Evolutionary conservation across 1,140 invertebrate genomes (phyloP).

Genomic region (Drosophila oshimai): DNA sequence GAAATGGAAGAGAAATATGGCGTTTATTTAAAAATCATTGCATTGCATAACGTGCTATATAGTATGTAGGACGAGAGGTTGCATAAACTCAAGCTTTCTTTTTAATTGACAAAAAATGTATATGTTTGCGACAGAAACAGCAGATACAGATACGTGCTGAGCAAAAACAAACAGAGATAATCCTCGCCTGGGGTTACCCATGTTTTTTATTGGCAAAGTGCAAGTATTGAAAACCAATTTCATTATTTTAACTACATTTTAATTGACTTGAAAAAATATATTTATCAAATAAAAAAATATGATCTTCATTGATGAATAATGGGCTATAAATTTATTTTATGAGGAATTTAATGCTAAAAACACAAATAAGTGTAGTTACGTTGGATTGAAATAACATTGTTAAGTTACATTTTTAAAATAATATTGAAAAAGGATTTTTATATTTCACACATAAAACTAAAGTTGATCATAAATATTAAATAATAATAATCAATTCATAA

Average conservation of each 20-base stretch:
- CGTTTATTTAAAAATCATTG: slow-evolving; percentile 16
- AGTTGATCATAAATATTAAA: no score
- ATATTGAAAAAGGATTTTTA: no score
- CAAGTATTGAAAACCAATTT: background rate
- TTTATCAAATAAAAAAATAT: background rate
- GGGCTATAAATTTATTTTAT: background rate
- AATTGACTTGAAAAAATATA: background rate
- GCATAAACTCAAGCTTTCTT: slow-evolving; percentile 12
- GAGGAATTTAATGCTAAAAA: no score
- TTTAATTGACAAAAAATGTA: background rate
- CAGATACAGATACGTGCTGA: background rate
- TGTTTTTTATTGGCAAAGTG: no score
- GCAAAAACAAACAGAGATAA: background rate
- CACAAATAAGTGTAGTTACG: no score
- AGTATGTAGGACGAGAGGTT: background rate
- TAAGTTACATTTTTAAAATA: no score
- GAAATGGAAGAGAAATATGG: slow-evolving; percentile 53
- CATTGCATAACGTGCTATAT: background rate
- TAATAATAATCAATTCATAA: no score
- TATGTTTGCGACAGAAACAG: slow-evolving; percentile 1
- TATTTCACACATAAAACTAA: no score
- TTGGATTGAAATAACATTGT: no score
- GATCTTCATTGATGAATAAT: background rate
- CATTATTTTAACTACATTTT: no score
- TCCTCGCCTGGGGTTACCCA: background rate